Evolutionary conservation across 2,797 vertebrate genomes (phyloP).

Genomic region (Potorous gilbertii): DNA sequence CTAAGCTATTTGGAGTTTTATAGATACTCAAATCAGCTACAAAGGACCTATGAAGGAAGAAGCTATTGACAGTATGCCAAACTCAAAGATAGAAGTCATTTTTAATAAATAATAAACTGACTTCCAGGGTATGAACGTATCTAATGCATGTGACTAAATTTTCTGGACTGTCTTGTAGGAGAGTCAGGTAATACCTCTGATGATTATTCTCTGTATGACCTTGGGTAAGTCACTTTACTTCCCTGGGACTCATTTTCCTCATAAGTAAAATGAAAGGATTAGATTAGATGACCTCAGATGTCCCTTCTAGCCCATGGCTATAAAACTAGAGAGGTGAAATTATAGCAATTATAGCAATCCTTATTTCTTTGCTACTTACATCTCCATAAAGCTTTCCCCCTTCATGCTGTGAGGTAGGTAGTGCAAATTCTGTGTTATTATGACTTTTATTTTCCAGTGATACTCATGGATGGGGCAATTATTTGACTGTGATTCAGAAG

Average conservation of each 20-base stretch:
- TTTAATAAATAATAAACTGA: background rate
- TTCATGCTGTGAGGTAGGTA: background rate
- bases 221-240: background rate
- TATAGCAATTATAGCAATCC: accelerated
- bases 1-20: background rate
- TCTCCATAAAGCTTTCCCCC: background rate
- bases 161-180: background rate
- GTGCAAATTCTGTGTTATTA: background rate
- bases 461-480: background rate
- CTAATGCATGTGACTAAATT: slow-evolving; percentile 17
- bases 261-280: background rate
- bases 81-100: background rate
- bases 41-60: background rate
- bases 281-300: background rate
- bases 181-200: background rate
- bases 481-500: background rate
- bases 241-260: background rate
- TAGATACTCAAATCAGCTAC: background rate
- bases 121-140: background rate
- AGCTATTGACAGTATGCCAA: background rate
- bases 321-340: background rate
- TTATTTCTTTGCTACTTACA: background rate
- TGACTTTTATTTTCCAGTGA: background rate
- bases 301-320: background rate
- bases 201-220: background rate